phyloP scores from a whole-genome alignment of 2,797 vertebrate species.

The Anniella stebbinsi region DNA sequence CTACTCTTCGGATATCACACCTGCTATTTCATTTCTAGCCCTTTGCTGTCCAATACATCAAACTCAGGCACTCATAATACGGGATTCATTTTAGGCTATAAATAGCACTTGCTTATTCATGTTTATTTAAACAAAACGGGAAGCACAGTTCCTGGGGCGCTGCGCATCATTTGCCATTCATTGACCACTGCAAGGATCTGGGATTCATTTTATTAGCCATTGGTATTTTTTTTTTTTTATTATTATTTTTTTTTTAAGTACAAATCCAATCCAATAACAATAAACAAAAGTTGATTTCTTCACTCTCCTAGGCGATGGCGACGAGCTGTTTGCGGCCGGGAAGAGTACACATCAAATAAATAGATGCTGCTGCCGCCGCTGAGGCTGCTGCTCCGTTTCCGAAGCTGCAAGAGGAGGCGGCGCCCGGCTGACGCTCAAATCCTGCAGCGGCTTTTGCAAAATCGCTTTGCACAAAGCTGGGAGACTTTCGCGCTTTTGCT shows the following conservation, averaged over 20 bases:
- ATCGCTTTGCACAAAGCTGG: too few relatives aligned
- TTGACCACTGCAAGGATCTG: not conserved
- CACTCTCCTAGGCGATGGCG: too few relatives aligned
- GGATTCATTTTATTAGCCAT: conserved; percentile 8
- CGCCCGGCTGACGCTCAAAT: not conserved
- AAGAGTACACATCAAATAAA: too few relatives aligned
- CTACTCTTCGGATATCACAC: conserved; percentile 54
- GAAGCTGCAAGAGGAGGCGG: not conserved
- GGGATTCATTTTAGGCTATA: conserved; percentile 58
- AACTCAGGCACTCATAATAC: conserved; percentile 39
- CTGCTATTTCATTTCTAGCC: conserved; percentile 77
- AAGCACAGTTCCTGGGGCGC: conserved; percentile 37
- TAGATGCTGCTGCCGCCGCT: too few relatives aligned
- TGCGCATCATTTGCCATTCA: not conserved
- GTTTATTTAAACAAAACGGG: conserved; percentile 66
- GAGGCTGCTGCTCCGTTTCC: too few relatives aligned
- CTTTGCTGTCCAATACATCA: conserved; percentile 47
- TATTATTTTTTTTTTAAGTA: too few relatives aligned
- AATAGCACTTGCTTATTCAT: conserved; percentile 55
- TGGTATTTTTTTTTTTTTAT: too few relatives aligned
- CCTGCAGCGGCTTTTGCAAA: not conserved
- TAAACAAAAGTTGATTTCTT: too few relatives aligned
- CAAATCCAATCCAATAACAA: too few relatives aligned
- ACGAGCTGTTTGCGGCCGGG: too few relatives aligned
- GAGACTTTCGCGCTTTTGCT: not conserved